Conservation (phyloP, 2,797 vertebrate genomes). For the Malurus splendens region DNA sequence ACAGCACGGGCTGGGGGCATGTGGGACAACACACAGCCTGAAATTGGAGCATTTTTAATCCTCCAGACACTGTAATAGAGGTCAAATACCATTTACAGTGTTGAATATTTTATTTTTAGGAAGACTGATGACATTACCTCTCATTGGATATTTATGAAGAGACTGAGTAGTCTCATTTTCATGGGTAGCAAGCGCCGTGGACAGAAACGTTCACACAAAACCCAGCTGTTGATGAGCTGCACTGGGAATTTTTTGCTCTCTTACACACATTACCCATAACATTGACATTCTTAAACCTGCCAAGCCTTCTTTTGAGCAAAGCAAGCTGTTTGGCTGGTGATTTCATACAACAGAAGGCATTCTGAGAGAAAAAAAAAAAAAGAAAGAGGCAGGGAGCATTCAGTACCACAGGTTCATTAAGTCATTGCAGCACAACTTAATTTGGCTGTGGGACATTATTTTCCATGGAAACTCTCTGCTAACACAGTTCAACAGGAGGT, state of each 20-base stretch:
- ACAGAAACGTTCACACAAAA: background rate
- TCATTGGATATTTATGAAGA: constrained; percentile 51
- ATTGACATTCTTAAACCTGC: background rate
- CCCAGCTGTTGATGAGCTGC: constrained; percentile 3
- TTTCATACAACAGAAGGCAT: background rate
- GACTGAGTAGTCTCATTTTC: constrained; percentile 12
- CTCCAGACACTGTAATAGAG: background rate
- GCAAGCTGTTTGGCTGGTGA: background rate
- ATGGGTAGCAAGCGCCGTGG: fast-evolving
- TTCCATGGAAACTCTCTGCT: constrained; percentile 21
- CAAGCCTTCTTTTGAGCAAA: background rate
- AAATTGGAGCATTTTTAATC: background rate
- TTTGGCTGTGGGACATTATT: background rate
- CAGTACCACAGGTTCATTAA: background rate
- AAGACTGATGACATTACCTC: constrained; percentile 32
- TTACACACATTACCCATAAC: background rate
- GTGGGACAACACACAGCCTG: background rate
- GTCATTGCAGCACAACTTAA: background rate
- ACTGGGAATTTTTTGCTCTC: background rate
- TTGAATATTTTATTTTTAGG: constrained; percentile 56
- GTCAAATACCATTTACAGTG: constrained; percentile 46
- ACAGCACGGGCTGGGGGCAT: background rate
- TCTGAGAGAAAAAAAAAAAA: background rate
- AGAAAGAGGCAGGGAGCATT: background rate
- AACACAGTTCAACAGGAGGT: background rate